Evolutionary conservation across 2,888 invertebrate species (phyloP).

Genomic region (Ypsolopha scabrella): DNA sequence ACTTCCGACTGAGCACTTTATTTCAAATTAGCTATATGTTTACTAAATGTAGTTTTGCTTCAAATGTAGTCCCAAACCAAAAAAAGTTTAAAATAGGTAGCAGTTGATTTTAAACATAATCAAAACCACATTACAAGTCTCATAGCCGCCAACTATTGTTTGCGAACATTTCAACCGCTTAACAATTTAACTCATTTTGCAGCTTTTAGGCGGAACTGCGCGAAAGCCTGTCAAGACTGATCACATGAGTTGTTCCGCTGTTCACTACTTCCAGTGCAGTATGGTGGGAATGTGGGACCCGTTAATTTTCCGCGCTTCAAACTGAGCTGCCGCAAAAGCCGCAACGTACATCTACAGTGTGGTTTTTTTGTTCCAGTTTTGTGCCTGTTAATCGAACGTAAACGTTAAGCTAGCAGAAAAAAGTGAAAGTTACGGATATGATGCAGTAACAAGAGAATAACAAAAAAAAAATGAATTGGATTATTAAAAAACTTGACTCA

Average conservation of each 20-base stretch:
- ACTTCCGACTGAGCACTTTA: too few relatives aligned
- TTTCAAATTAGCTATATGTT: too few relatives aligned
- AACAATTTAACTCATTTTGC: conserved; percentile 4
- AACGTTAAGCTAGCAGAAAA: too few relatives aligned
- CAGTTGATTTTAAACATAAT: neutral
- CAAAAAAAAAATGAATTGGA: too few relatives aligned
- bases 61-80: neutral
- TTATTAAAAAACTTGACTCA: too few relatives aligned
- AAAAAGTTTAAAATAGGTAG: neutral
- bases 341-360: neutral
- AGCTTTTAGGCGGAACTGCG: conserved; percentile 2
- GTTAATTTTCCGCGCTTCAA: conserved; percentile 3
- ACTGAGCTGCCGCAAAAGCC: conserved; percentile 4
- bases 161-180: neutral
- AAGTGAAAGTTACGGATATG: too few relatives aligned
- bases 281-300: conserved; percentile 1
- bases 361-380: neutral
- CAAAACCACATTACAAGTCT: neutral
- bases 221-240: conserved; percentile 4
- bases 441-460: too few relatives aligned
- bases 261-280: neutral
- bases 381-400: neutral
- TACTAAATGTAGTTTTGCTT: too few relatives aligned
- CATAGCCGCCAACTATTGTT: neutral
- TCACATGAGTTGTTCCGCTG: conserved; percentile 1